Percentiles rank a stretch among this genome's conserved stretches.
These are phyloP conservation scores for Aphodius granarius DNA, from an alignment of 2,888 invertebrate species.

Conservation along the genomic window DNA sequence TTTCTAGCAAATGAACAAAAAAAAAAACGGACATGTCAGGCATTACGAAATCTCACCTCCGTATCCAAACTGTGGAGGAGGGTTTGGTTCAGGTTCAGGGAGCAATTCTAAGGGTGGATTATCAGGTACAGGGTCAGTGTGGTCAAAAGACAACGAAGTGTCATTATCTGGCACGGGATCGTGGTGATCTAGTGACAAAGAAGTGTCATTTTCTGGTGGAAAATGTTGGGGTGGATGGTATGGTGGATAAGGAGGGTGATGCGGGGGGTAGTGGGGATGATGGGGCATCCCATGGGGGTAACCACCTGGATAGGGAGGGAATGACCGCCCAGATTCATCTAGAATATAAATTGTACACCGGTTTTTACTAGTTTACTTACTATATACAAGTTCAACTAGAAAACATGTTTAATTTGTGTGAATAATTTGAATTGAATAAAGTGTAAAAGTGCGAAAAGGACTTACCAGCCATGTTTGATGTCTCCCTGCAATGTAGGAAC, in stretches of 20 bases:
- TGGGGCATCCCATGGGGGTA: conserved; percentile 8
- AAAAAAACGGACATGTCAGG: not conserved
- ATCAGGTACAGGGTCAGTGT: not conserved
- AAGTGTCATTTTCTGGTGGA: not conserved
- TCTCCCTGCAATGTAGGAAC: not conserved
- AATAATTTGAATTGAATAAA: not conserved
- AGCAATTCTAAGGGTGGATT: not conserved
- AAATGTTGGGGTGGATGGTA: not conserved
- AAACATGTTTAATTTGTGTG: no score
- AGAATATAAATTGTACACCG: not conserved
- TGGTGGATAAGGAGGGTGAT: conserved; percentile 1
- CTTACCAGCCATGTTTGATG: not conserved
- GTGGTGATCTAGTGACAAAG: not conserved
- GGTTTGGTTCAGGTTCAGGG: conserved; percentile 5
- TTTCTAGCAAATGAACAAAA: not conserved
- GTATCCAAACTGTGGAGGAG: conserved; percentile 3
- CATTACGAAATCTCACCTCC: conserved; percentile 6
- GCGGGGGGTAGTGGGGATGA: not conserved
- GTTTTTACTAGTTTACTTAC: not conserved
- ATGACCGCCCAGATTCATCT: not conserved
- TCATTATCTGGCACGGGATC: not conserved
- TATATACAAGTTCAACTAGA: not conserved
- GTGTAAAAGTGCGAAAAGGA: not conserved
- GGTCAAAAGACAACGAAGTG: not conserved
- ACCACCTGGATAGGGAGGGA: not conserved